These are phyloP conservation scores for Meganola albula DNA, from an alignment of 2,888 invertebrate species.

Conservation along the genomic window DNA sequence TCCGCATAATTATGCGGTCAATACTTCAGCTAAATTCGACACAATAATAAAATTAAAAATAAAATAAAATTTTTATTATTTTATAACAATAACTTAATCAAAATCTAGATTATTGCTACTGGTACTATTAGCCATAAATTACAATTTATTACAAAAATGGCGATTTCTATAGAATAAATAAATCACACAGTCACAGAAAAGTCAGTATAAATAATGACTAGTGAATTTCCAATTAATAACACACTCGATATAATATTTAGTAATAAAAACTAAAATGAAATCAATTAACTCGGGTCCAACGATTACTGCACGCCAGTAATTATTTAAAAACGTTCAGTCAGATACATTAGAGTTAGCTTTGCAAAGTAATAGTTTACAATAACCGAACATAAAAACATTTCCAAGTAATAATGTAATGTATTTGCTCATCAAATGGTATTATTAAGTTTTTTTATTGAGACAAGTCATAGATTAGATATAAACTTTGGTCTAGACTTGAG, in stretches of 20 bases:
- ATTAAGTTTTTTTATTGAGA: constrained; percentile 47
- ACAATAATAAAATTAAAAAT: too few species aligned
- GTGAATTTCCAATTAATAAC: constrained; percentile 22
- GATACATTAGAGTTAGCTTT: constrained; percentile 46
- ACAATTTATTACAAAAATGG: too few species aligned
- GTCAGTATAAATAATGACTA: constrained; percentile 18
- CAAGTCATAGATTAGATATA: constrained; percentile 38
- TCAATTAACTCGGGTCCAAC: constrained; percentile 48
- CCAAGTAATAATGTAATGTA: constrained; percentile 36
- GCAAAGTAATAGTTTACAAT: constrained; percentile 54
- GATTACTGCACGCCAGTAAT: constrained; percentile 48
- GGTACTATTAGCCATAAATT: too few species aligned
- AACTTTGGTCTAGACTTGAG: constrained; percentile 56
- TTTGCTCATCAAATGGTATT: constrained; percentile 59
- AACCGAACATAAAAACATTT: constrained; percentile 47
- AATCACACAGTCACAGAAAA: constrained; percentile 35
- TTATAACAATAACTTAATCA: too few species aligned
- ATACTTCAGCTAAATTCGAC: constrained; percentile 56
- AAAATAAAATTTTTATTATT: too few species aligned
- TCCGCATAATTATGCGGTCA: constrained; percentile 58
- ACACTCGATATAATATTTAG: constrained; percentile 28
- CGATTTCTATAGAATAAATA: too few species aligned
- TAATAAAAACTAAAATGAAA: constrained; percentile 47
- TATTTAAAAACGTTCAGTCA: constrained; percentile 41
- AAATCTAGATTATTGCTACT: too few species aligned